A percentile compares a stretch with the other conserved stretches of the same genome.
phyloP scores from a whole-genome alignment of 2,113 vertebrate species.

The Indri indri region DNA sequence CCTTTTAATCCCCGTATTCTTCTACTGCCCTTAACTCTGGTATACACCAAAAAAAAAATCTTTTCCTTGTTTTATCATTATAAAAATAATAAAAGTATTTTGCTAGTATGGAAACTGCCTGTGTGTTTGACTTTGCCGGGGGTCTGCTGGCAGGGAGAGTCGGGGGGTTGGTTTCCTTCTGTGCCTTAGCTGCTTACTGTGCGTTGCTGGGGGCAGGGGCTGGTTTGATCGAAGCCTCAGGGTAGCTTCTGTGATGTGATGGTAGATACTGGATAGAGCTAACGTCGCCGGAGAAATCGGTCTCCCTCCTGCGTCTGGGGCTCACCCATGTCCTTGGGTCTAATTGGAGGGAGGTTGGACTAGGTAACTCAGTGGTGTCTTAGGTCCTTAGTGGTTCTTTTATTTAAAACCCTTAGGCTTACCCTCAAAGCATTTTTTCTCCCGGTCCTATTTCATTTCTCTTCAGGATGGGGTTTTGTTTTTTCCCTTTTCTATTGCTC shows the following conservation, averaged over 20 bases:
- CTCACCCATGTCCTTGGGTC: neutral
- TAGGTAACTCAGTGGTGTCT: neutral
- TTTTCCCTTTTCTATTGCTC: too few relatives aligned
- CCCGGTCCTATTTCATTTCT: neutral
- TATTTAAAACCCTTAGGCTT: neutral
- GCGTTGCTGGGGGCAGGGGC: neutral
- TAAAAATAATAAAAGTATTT: conserved; percentile 89
- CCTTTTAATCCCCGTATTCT: conserved; percentile 87
- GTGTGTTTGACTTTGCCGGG: conserved; percentile 51
- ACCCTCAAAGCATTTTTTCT: neutral
- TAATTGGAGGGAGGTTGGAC: neutral
- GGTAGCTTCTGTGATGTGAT: neutral
- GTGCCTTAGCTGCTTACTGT: too few relatives aligned
- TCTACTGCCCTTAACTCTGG: conserved; percentile 86
- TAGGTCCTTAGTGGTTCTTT: neutral
- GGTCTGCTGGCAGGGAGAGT: neutral
- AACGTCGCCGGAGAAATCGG: neutral
- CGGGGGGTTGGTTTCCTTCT: neutral
- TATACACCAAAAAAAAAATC: conserved; percentile 89
- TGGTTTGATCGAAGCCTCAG: neutral
- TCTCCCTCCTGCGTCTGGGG: neutral
- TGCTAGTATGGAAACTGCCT: conserved; percentile 86
- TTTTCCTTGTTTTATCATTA: conserved; percentile 87
- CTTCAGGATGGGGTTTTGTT: neutral
- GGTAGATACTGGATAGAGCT: neutral